Conservation (phyloP, 2,888 invertebrate genomes). For the Andrena haemorrhoa region DNA sequence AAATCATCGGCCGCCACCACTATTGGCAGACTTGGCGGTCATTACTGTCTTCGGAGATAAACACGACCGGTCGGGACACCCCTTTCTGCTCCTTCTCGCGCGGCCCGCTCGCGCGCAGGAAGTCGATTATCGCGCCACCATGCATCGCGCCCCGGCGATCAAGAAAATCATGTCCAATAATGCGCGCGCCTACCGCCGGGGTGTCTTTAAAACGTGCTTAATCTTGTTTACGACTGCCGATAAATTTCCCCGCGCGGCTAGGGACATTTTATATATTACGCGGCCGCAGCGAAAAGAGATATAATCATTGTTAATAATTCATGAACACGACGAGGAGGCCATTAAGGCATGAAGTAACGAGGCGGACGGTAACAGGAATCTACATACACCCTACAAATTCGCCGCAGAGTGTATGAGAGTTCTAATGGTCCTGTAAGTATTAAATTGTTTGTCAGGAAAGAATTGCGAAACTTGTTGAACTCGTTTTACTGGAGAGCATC, state of each 20-base stretch:
- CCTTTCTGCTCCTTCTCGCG: slow-evolving; percentile 24
- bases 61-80: slow-evolving; percentile 50
- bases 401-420: not conserved
- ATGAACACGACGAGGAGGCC: not conserved
- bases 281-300: not conserved
- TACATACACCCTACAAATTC: slow-evolving; percentile 1
- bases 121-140: slow-evolving; percentile 63
- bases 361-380: not conserved
- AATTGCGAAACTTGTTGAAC: no score
- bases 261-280: not conserved
- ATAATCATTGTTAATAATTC: not conserved
- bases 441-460: no score
- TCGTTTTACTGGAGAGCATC: no score
- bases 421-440: no score
- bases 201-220: slow-evolving; percentile 36
- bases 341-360: not conserved
- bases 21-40: slow-evolving; percentile 42
- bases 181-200: slow-evolving; percentile 34
- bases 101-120: slow-evolving; percentile 51
- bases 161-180: slow-evolving; percentile 63
- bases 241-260: slow-evolving; percentile 5
- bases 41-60: slow-evolving; percentile 59
- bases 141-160: slow-evolving; percentile 44
- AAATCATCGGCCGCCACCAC: slow-evolving; percentile 44
- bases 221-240: slow-evolving; percentile 7